Percentiles rank a stretch among this genome's conserved stretches.
Evolutionary conservation across 2,797 vertebrate genomes (phyloP).

Genomic region (Oreochromis grahami): DNA sequence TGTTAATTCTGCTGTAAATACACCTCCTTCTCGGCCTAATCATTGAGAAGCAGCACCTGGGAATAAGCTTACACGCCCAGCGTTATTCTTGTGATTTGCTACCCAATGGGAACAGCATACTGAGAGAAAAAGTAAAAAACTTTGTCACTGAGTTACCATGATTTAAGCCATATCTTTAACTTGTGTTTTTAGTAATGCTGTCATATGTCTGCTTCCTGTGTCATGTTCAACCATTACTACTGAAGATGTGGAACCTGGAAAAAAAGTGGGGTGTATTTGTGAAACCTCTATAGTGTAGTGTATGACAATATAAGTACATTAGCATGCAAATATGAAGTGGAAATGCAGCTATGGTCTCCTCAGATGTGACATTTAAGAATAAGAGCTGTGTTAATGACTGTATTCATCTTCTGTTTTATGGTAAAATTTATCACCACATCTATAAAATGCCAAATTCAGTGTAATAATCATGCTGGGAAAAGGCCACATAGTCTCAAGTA

Average conservation of each 20-base stretch:
- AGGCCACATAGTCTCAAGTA: neutral
- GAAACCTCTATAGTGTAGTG: neutral
- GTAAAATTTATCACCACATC: neutral
- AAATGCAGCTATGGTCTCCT: neutral
- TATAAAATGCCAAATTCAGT: slow-evolving; percentile 18
- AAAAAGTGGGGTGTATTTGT: neutral
- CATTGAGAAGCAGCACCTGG: neutral
- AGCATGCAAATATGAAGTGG: neutral
- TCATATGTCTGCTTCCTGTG: neutral
- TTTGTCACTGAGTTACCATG: neutral
- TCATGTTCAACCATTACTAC: neutral
- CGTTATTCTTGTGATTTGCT: neutral
- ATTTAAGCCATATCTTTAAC: neutral
- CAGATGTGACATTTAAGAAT: slow-evolving; percentile 31
- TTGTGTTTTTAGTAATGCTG: neutral
- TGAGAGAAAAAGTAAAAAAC: neutral
- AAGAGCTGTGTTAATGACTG: slow-evolving; percentile 1
- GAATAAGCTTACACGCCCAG: neutral
- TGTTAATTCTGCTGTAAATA: neutral
- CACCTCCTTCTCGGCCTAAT: neutral
- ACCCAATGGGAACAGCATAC: neutral
- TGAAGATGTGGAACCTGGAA: neutral
- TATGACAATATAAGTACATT: neutral
- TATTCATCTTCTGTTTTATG: slow-evolving; percentile 9
- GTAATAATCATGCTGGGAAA: slow-evolving; percentile 3